phyloP scores from a whole-genome alignment of 2,113 vertebrate species.

The Haplochromis vanheusdeni region DNA sequence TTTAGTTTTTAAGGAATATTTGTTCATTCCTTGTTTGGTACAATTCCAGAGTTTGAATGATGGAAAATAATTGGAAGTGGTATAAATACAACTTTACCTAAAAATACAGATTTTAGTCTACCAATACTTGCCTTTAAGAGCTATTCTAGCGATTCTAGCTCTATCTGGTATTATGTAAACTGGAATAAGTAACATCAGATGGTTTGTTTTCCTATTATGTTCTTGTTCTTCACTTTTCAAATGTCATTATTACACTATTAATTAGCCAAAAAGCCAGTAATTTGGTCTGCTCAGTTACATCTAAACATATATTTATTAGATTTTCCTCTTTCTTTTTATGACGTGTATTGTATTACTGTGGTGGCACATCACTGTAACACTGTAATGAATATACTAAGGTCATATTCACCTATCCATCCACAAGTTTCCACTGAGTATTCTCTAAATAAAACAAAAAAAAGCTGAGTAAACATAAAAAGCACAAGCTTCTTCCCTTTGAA shows the following conservation, averaged over 20 bases:
- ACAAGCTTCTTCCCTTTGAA: neutral
- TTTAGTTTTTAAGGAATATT: neutral
- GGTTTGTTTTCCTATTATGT: neutral
- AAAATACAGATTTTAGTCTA: neutral
- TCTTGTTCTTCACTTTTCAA: neutral
- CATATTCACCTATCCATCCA: neutral
- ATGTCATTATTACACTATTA: neutral
- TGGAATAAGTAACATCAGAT: neutral
- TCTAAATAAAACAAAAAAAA: neutral
- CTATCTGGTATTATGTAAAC: neutral
- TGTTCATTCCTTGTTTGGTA: neutral
- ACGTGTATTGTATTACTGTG: neutral
- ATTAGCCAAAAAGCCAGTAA: neutral
- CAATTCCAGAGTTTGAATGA: neutral
- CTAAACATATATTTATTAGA: neutral
- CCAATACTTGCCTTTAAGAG: neutral
- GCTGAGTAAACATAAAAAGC: neutral
- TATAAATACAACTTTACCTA: neutral
- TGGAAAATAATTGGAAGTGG: neutral
- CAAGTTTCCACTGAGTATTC: accelerated
- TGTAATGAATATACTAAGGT: neutral
- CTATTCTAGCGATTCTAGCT: neutral
- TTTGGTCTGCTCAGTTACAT: neutral
- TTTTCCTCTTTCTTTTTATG: neutral
- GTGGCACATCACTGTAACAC: neutral